Conservation (phyloP, 2,797 vertebrate species). For the Poeciliopsis turneri region DNA sequence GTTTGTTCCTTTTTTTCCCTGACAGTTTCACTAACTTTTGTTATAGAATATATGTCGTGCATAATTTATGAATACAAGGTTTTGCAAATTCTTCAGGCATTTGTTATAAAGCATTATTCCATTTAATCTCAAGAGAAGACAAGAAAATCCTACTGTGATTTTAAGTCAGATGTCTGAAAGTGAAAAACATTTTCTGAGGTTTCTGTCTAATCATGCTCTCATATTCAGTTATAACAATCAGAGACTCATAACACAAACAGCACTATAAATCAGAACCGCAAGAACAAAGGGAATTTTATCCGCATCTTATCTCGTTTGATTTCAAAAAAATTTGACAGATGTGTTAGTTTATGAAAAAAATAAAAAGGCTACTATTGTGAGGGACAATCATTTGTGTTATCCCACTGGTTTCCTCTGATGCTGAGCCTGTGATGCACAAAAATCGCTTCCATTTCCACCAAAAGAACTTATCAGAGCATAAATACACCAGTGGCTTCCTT, state of each 20-base stretch:
- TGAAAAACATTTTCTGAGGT: slow-evolving; percentile 65
- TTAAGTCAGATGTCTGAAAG: slow-evolving; percentile 68
- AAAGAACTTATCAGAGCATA: slow-evolving; percentile 81
- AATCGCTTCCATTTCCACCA: slow-evolving; percentile 79
- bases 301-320: slow-evolving; percentile 50
- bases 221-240: slow-evolving; percentile 61
- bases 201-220: slow-evolving; percentile 71
- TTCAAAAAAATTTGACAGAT: slow-evolving; percentile 66
- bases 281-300: slow-evolving; percentile 59
- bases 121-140: slow-evolving; percentile 62
- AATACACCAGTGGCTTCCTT: slow-evolving; percentile 81
- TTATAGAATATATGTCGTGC: slow-evolving; percentile 49
- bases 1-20: slow-evolving; percentile 23
- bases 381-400: slow-evolving; percentile 73
- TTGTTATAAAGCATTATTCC: slow-evolving; percentile 63
- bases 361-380: slow-evolving; percentile 63
- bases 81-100: slow-evolving; percentile 54
- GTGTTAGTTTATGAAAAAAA: slow-evolving; percentile 15
- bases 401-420: slow-evolving; percentile 69
- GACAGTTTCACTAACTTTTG: slow-evolving; percentile 27
- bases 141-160: slow-evolving; percentile 61
- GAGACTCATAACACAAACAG: slow-evolving; percentile 45
- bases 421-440: slow-evolving; percentile 77
- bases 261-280: slow-evolving; percentile 51
- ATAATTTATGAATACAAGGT: slow-evolving; percentile 61